Conservation (phyloP, 2,888 invertebrate genomes). For the Oasisia sp. region DNA sequence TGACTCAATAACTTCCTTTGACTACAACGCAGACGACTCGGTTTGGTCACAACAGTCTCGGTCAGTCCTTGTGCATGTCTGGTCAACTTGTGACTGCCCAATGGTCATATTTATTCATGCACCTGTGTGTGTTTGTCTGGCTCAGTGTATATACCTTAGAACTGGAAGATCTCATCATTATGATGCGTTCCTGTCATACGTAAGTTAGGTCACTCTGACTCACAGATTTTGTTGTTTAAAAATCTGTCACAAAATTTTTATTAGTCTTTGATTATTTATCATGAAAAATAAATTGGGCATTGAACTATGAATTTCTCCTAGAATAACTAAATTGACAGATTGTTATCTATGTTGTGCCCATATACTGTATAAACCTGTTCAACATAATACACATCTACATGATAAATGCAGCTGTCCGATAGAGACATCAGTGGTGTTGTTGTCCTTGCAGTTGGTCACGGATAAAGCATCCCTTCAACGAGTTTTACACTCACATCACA, state of each 20-base stretch:
- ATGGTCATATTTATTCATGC: not conserved
- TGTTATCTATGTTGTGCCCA: too few species aligned
- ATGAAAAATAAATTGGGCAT: too few species aligned
- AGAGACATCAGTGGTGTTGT: not conserved
- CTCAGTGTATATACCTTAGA: not conserved
- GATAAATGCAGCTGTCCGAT: not conserved
- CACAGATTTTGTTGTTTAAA: too few species aligned
- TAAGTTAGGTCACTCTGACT: too few species aligned
- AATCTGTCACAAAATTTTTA: too few species aligned
- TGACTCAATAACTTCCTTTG: not conserved
- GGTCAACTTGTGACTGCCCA: not conserved
- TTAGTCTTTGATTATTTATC: too few species aligned
- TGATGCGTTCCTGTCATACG: too few species aligned
- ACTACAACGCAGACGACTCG: not conserved
- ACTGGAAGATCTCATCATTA: too few species aligned
- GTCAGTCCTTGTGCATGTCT: not conserved
- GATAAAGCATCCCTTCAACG: conserved; percentile 56
- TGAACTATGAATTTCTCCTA: too few species aligned
- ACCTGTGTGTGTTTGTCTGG: not conserved
- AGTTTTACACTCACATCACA: conserved; percentile 81
- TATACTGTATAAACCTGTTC: too few species aligned
- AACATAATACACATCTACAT: too few species aligned
- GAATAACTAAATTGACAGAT: too few species aligned
- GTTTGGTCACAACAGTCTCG: not conserved
- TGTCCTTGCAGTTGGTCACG: not conserved